phyloP scores from a whole-genome alignment of 2,888 invertebrate genomes.

The Ectemnius lituratus region DNA sequence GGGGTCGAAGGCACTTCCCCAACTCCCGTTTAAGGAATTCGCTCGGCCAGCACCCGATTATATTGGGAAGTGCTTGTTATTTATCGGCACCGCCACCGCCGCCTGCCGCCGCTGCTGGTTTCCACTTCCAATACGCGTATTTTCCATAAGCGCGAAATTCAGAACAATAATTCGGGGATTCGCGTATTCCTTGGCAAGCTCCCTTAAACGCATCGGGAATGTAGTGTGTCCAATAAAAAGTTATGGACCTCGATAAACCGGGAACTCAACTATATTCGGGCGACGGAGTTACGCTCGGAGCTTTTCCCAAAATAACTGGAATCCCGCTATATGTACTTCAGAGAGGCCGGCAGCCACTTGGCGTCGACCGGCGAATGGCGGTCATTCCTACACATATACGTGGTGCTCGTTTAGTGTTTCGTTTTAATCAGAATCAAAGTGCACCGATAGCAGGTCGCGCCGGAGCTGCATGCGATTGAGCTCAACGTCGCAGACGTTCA shows the following conservation, averaged over 20 bases:
- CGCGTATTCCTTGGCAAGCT: conserved; percentile 6
- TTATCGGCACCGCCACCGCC: conserved; percentile 15
- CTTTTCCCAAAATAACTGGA: no score
- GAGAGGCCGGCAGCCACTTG: no score
- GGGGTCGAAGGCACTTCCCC: conserved; percentile 28
- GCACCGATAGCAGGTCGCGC: conserved; percentile 32
- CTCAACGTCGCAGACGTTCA: conserved; percentile 34
- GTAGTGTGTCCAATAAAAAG: no score
- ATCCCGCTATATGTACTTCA: no score
- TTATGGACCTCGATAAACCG: no score
- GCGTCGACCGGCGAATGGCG: no score
- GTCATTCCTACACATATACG: no score
- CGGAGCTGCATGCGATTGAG: conserved; percentile 36
- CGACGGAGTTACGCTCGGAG: no score
- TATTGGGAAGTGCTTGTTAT: conserved; percentile 17
- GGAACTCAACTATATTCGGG: no score
- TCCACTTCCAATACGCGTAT: conserved; percentile 10
- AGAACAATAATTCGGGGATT: not conserved
- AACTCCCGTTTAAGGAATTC: conserved; percentile 36
- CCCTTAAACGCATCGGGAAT: no score
- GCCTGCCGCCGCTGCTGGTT: not conserved
- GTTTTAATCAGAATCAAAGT: conserved; percentile 40
- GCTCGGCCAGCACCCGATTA: conserved; percentile 24
- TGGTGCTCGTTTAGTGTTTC: no score
- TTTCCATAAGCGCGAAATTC: conserved; percentile 3